Conservation (phyloP, 2,113 vertebrate species). For the Ctenodactylus gundi region DNA sequence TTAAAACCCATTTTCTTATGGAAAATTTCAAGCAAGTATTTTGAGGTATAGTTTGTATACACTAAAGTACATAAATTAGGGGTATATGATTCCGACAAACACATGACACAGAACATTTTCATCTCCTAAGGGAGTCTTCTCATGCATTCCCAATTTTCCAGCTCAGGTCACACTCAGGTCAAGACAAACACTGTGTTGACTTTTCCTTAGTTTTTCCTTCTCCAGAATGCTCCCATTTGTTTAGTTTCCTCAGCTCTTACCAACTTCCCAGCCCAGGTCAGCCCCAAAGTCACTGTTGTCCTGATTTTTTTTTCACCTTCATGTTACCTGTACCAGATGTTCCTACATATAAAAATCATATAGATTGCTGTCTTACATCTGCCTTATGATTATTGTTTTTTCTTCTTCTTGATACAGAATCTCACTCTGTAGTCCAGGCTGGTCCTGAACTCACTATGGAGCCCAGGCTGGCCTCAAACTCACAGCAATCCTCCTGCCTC, state of each 20-base stretch:
- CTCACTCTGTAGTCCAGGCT: too few relatives aligned
- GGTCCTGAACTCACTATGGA: too few relatives aligned
- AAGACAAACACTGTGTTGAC: too few relatives aligned
- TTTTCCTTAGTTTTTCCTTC: too few relatives aligned
- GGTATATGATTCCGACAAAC: not conserved
- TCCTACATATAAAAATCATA: constrained; percentile 5
- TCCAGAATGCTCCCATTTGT: too few relatives aligned
- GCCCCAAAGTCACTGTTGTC: not conserved
- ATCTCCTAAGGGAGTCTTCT: not conserved
- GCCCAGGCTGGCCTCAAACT: too few relatives aligned
- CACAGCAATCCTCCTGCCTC: too few relatives aligned
- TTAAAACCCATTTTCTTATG: not conserved
- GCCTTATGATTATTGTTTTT: too few relatives aligned
- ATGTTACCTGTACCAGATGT: not conserved
- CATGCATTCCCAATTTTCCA: not conserved
- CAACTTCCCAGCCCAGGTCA: not conserved
- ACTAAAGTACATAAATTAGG: not conserved
- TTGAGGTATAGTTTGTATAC: not conserved
- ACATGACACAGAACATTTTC: not conserved
- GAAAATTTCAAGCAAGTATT: constrained; percentile 44
- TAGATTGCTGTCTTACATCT: not conserved
- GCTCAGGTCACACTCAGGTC: not conserved
- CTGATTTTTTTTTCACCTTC: not conserved
- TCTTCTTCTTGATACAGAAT: too few relatives aligned
- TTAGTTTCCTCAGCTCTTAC: not conserved